These are phyloP conservation scores for Ferrisia virgata DNA, from an alignment of 2,888 invertebrate genomes.

Conservation along the genomic window DNA sequence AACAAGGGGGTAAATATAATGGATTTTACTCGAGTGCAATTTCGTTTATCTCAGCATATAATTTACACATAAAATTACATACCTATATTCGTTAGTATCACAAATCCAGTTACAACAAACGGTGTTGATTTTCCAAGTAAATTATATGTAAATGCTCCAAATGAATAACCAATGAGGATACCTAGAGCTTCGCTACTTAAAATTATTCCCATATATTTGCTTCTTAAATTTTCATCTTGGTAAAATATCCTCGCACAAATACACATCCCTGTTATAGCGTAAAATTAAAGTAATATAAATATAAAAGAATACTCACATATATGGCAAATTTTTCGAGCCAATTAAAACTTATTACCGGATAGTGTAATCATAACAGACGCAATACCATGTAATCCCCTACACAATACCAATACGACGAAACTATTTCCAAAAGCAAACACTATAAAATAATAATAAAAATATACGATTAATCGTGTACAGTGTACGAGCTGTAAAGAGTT, in stretches of 20 bases:
- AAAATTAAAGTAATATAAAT: not conserved
- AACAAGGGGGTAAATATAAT: not conserved
- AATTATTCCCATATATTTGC: slow-evolving; percentile 72
- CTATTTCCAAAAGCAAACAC: slow-evolving; percentile 74
- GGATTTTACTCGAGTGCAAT: not conserved
- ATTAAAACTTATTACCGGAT: slow-evolving; percentile 55
- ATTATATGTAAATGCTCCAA: slow-evolving; percentile 74
- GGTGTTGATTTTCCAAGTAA: slow-evolving; percentile 72
- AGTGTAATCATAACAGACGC: slow-evolving; percentile 77
- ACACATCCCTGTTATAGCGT: slow-evolving; percentile 64
- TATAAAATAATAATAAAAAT: slow-evolving; percentile 52
- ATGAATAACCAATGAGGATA: slow-evolving; percentile 76
- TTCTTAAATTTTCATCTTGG: slow-evolving; percentile 56
- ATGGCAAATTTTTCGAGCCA: not conserved
- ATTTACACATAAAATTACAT: slow-evolving; percentile 23
- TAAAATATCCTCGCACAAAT: slow-evolving; percentile 65
- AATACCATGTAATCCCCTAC: slow-evolving; percentile 74
- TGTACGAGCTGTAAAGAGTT: not conserved
- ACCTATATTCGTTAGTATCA: slow-evolving; percentile 49
- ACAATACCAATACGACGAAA: slow-evolving; percentile 66
- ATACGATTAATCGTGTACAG: not conserved
- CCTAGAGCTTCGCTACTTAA: slow-evolving; percentile 78
- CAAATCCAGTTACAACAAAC: slow-evolving; percentile 64
- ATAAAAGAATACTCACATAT: not conserved
- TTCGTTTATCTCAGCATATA: not conserved